Evolutionary conservation across 2,888 invertebrate genomes (phyloP).

Genomic region (Lepidocyrtinus sp.): DNA sequence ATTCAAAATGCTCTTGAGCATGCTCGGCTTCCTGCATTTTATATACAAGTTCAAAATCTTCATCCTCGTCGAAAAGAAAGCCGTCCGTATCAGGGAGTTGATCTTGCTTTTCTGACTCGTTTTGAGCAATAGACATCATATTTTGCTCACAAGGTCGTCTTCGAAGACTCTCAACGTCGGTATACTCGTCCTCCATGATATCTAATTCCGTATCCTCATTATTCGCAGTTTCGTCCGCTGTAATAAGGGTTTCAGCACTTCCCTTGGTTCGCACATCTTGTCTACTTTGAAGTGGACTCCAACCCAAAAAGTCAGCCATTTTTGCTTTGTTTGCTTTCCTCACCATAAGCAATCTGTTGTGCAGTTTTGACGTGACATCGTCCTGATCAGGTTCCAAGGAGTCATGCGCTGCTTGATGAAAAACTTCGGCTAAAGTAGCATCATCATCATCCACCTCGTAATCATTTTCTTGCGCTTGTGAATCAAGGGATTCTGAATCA

Average conservation of each 20-base stretch:
- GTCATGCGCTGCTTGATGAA: conserved; percentile 35
- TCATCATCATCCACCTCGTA: conserved; percentile 54
- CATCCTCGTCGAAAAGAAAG: conserved; percentile 34
- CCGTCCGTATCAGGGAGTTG: conserved; percentile 35
- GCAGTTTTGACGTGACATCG: neutral
- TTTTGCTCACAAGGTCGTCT: conserved; percentile 23
- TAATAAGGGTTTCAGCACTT: neutral
- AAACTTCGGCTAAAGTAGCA: conserved; percentile 54
- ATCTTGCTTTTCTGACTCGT: no score
- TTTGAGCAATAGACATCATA: no score
- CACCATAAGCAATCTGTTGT: conserved; percentile 20
- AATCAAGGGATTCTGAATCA: neutral
- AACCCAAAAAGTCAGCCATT: conserved; percentile 27
- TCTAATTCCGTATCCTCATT: neutral
- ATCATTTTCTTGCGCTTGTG: neutral
- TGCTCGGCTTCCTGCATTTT: conserved; percentile 35
- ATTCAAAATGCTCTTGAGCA: conserved; percentile 30
- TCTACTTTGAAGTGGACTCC: conserved; percentile 27
- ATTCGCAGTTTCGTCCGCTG: neutral
- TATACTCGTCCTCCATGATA: neutral
- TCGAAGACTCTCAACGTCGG: neutral
- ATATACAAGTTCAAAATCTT: conserved; percentile 23
- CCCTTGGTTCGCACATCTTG: neutral
- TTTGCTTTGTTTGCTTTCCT: conserved; percentile 16
- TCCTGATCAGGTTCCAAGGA: neutral